These are phyloP conservation scores for Neomicropteryx cornuta DNA, from an alignment of 1,140 invertebrate genomes.

Conservation along the genomic window DNA sequence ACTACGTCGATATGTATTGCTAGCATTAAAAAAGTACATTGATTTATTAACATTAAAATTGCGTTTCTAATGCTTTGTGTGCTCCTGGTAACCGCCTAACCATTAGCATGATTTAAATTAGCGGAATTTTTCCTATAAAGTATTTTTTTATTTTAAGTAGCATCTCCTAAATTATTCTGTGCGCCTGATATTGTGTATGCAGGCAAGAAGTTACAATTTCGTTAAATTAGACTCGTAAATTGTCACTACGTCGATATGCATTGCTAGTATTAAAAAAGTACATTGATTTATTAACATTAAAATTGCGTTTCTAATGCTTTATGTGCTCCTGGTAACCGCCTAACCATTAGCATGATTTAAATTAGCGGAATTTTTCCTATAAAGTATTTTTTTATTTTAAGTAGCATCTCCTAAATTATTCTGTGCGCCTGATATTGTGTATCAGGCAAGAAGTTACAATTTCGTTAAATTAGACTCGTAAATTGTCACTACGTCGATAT, in stretches of 20 bases:
- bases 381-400: too few species aligned
- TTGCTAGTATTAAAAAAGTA: slow-evolving; percentile 1
- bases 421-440: not conserved
- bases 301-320: not conserved
- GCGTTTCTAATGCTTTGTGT: too few species aligned
- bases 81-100: too few species aligned
- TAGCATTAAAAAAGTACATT: too few species aligned
- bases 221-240: too few species aligned
- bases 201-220: slow-evolving; percentile 1
- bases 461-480: too few species aligned
- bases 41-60: too few species aligned
- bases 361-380: too few species aligned
- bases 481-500: slow-evolving; percentile 1
- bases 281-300: not conserved
- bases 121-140: too few species aligned
- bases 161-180: not conserved
- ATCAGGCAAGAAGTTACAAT: slow-evolving; percentile 1
- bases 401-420: not conserved
- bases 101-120: too few species aligned
- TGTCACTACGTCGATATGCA: not conserved
- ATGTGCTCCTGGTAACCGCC: not conserved
- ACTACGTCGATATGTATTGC: too few species aligned
- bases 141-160: too few species aligned
- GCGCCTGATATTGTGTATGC: not conserved
- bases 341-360: not conserved